phyloP scores from a whole-genome alignment of 2,113 vertebrate genomes.

The Mus pahari region DNA sequence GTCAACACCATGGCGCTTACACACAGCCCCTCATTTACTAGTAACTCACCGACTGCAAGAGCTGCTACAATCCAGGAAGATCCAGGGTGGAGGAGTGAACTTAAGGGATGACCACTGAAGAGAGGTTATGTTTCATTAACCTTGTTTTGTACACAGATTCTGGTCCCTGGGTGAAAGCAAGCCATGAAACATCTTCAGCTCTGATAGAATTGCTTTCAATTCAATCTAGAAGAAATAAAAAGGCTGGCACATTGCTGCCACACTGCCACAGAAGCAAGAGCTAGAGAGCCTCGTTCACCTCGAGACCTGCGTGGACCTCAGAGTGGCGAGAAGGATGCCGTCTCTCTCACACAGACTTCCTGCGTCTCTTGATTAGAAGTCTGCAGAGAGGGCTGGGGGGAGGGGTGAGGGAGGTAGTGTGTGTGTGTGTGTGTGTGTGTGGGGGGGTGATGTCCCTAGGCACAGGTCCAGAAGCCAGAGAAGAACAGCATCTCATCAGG shows the following conservation, averaged over 20 bases:
- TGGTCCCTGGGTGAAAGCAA: not conserved
- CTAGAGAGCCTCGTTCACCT: not conserved
- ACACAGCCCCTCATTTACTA: not conserved
- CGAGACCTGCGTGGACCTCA: accelerated
- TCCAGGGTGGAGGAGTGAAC: no score
- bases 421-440: accelerated
- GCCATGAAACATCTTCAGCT: not conserved
- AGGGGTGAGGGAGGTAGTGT: no score
- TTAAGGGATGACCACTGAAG: not conserved
- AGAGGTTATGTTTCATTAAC: not conserved
- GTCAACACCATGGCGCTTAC: not conserved
- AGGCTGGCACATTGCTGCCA: not conserved
- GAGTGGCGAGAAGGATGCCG: not conserved
- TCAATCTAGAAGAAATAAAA: not conserved
- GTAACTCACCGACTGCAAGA: not conserved
- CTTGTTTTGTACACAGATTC: not conserved
- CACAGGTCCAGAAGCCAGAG: not conserved
- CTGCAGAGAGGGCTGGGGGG: no score
- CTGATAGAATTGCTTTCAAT: not conserved
- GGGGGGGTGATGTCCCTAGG: not conserved
- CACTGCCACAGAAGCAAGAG: not conserved
- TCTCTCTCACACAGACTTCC: not conserved
- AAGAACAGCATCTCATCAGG: not conserved
- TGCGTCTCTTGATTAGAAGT: not conserved
- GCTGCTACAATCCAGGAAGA: not conserved